Conservation (phyloP, 1,140 invertebrate genomes). For the Campoletis sonorensis region DNA sequence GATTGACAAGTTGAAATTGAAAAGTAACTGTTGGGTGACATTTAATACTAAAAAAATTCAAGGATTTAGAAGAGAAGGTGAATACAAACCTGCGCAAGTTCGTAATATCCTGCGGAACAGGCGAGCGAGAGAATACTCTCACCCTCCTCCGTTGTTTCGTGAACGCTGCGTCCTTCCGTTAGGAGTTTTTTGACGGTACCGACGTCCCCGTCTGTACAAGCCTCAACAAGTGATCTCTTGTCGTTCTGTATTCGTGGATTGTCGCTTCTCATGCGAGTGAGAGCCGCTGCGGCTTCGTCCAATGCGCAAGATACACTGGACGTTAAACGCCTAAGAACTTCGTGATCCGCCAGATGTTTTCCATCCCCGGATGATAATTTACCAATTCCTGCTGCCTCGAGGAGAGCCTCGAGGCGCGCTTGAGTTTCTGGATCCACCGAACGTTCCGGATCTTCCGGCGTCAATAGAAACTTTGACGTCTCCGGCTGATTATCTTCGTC, state of each 20-base stretch:
- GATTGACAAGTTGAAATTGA: too few relatives aligned
- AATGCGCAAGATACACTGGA: constrained; percentile 94
- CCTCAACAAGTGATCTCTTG: constrained; percentile 87
- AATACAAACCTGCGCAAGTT: constrained; percentile 88
- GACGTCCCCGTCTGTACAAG: constrained; percentile 95
- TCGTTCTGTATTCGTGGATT: constrained; percentile 79
- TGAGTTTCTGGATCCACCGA: constrained; percentile 94
- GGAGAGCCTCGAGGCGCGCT: constrained; percentile 89
- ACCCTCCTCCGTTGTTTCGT: constrained; percentile 95
- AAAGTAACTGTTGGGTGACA: too few relatives aligned
- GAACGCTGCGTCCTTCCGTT: constrained; percentile 92
- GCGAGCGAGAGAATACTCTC: constrained; percentile 94
- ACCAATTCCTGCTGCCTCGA: constrained; percentile 90
- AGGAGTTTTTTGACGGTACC: constrained; percentile 91
- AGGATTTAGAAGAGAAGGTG: constrained; percentile 19
- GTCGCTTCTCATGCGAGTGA: constrained; percentile 95
- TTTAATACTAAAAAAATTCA: too few relatives aligned
- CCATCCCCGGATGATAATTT: constrained; percentile 86
- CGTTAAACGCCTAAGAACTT: constrained; percentile 89
- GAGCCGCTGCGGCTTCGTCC: constrained; percentile 95
- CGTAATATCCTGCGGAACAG: constrained; percentile 95
- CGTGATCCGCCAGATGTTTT: constrained; percentile 87
- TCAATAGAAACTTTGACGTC: constrained; percentile 87
- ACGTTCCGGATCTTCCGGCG: constrained; percentile 84
- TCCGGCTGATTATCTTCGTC: constrained; percentile 84